phyloP scores from a whole-genome alignment of 2,888 invertebrate genomes.

The Andricus quercusramuli region DNA sequence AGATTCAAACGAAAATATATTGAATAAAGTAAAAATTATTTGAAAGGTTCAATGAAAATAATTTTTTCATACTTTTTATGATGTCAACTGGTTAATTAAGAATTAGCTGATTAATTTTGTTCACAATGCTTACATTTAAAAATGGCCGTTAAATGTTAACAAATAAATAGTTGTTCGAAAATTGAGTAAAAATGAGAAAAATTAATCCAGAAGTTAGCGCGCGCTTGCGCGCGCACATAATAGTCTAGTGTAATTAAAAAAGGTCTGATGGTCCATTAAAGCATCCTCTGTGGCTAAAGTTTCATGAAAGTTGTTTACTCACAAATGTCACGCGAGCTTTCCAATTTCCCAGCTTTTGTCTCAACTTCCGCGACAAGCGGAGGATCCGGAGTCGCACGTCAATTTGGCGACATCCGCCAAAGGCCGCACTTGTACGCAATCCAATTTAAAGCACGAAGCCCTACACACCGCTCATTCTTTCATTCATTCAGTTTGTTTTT shows the following conservation, averaged over 20 bases:
- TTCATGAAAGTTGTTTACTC: not conserved
- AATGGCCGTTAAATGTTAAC: too few relatives aligned
- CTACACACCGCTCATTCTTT: slow-evolving; percentile 63
- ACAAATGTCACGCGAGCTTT: slow-evolving; percentile 48
- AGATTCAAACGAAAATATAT: too few relatives aligned
- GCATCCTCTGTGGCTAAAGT: not conserved
- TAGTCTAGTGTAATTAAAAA: not conserved
- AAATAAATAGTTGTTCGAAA: too few relatives aligned
- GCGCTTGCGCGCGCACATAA: too few relatives aligned
- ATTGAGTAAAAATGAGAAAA: too few relatives aligned
- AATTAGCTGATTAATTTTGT: too few relatives aligned
- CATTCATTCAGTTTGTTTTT: slow-evolving; percentile 70
- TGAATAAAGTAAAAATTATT: too few relatives aligned
- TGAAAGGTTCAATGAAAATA: too few relatives aligned
- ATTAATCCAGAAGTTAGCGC: too few relatives aligned
- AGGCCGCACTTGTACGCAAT: slow-evolving; percentile 75
- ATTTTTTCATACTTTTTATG: too few relatives aligned
- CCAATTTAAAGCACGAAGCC: slow-evolving; percentile 76
- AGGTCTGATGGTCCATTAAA: not conserved
- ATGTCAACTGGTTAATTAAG: too few relatives aligned
- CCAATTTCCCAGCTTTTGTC: slow-evolving; percentile 48
- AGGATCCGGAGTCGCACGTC: slow-evolving; percentile 73
- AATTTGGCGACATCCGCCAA: slow-evolving; percentile 77
- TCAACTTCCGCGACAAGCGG: slow-evolving; percentile 57
- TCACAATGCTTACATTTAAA: too few relatives aligned